These are phyloP conservation scores for Nomada fabriciana DNA, from an alignment of 2,888 invertebrate species.

Conservation along the genomic window DNA sequence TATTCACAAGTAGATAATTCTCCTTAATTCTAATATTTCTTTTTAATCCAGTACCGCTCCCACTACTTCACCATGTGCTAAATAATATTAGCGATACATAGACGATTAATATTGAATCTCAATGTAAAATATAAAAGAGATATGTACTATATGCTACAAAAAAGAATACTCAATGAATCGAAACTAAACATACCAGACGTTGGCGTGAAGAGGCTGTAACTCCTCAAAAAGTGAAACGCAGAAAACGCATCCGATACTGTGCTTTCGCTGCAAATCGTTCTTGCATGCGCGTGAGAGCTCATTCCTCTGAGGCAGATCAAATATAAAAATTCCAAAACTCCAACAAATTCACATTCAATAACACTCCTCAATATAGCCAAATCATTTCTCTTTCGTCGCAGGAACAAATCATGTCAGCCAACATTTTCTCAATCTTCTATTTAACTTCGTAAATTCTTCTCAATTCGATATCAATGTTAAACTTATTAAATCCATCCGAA, in stretches of 20 bases:
- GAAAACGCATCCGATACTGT: constrained; percentile 84
- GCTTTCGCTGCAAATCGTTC: constrained; percentile 76
- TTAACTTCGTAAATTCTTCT: not conserved
- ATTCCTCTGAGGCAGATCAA: constrained; percentile 51
- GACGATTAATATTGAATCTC: too few relatives aligned
- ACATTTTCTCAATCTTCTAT: not conserved
- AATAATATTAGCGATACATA: too few relatives aligned
- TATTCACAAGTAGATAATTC: too few relatives aligned
- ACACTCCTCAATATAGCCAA: constrained; percentile 4
- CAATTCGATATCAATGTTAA: not conserved
- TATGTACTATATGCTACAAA: too few relatives aligned
- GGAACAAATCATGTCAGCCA: not conserved
- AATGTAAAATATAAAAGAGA: too few relatives aligned
- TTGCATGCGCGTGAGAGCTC: constrained; percentile 69
- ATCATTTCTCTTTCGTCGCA: not conserved
- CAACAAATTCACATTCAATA: not conserved
- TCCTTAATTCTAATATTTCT: too few relatives aligned
- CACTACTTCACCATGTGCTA: too few relatives aligned
- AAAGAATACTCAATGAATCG: not conserved
- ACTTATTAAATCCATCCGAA: not conserved
- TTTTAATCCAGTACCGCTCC: too few relatives aligned
- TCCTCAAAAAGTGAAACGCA: constrained; percentile 88
- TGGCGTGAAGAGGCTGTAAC: constrained; percentile 88
- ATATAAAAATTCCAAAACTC: not conserved
- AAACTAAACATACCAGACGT: constrained; percentile 85